Evolutionary conservation across 2,797 vertebrate genomes (phyloP), one percentile per base, ranked within the genome.

Genomic region (Myotis pilosus): DNA sequence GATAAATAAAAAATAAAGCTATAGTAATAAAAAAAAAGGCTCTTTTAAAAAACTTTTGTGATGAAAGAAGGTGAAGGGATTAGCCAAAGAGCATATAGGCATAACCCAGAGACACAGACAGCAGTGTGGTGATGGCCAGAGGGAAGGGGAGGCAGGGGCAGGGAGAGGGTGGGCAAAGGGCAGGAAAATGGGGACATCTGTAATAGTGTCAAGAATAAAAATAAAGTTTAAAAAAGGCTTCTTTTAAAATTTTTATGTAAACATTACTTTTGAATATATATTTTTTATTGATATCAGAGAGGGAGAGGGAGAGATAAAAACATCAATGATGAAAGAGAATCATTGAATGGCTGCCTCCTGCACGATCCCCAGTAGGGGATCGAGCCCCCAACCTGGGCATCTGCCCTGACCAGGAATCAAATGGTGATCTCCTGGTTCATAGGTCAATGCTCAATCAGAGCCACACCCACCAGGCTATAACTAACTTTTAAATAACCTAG

Each of bases 211-310:
- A 66, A 64, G 30, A 64, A 66, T 66, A 66, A 66, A 66, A 66
- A 33, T 66, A 66, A 66, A n/a, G 62, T 66, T n/a, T 16, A 76
- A 76, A 49, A 89, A 95, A 71, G 22, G 3, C 5, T 69, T 19
- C 23, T 87, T 79, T 79, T 30, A 94, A 87, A 87, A 84, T 38
- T 4, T 33, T n/a, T 22, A 89, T 23, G 20, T 95, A 51, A 87
- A 86, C 22, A 88, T 33, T 84, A 75, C 25, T 62, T 62, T 62
- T 62, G 28, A 30, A 62, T 15, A 62, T 62, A 30, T 62, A 62
- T 62, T 62, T 62, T 62, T 62, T 62, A 62, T 62, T 62, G 12
- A 62, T 30, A 30, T 62, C 25, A 62, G 60, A 62, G 28, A 62
- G 25, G 25, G 28, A 15, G 28, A 62, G 60, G 12, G 28, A 30